Conservation (phyloP, 2,113 vertebrate genomes). For the Tympanuchus pallidicinctus region DNA sequence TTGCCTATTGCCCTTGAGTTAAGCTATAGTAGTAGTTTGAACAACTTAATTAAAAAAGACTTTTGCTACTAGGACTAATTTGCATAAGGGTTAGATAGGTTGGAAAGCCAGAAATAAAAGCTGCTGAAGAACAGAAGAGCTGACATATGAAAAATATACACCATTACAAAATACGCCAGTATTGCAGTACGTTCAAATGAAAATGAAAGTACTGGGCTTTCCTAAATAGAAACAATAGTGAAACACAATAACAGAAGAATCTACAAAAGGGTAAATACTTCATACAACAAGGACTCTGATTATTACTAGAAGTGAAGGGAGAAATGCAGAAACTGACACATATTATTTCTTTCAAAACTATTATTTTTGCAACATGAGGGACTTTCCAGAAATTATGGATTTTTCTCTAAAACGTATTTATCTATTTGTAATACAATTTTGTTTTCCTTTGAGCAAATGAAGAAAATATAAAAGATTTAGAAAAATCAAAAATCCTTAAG, state of each 20-base stretch:
- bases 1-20: slow-evolving; percentile 16
- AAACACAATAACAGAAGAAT: not conserved
- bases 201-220: not conserved
- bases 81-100: not conserved
- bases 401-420: not conserved
- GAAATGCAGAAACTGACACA: not conserved
- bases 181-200: not conserved
- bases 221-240: not conserved
- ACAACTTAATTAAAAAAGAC: slow-evolving; percentile 1
- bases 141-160: not conserved
- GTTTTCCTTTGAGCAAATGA: not conserved
- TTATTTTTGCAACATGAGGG: not conserved
- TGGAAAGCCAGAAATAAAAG: slow-evolving; percentile 10
- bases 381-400: not conserved
- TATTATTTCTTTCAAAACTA: not conserved
- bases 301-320: not conserved
- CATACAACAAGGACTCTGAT: not conserved
- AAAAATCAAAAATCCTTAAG: not conserved
- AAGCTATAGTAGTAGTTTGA: not conserved
- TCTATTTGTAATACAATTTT: not conserved
- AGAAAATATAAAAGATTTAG: not conserved
- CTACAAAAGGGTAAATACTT: not conserved
- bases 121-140: not conserved
- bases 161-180: not conserved
- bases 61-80: not conserved